A percentile compares a stretch with the other conserved stretches of the same genome.
These are phyloP conservation scores for Hydrozoanthus gracilis DNA, from an alignment of 92 coral and sea anemone species.

Conservation along the genomic window DNA sequence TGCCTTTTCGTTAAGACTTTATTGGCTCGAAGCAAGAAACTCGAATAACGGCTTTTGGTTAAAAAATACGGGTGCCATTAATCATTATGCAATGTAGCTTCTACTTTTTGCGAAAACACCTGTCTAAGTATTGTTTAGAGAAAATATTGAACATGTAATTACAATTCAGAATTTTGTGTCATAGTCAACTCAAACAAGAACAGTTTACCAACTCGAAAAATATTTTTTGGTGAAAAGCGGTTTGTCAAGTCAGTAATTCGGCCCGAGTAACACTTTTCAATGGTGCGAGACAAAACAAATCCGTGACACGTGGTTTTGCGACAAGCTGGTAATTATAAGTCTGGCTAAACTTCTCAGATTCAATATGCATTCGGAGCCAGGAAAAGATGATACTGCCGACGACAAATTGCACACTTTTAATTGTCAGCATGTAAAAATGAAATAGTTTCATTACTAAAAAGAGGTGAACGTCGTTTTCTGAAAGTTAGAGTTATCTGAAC, in stretches of 20 bases:
- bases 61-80: slow-evolving; percentile 21
- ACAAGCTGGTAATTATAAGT: neutral
- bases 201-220: too few species aligned
- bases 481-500: too few species aligned
- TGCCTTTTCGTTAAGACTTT: too few species aligned
- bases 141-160: neutral
- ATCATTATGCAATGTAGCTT: neutral
- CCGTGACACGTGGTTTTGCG: slow-evolving; percentile 32
- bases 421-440: too few species aligned
- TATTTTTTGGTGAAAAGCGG: too few species aligned
- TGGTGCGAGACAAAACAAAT: slow-evolving; percentile 33
- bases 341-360: too few species aligned
- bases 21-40: neutral
- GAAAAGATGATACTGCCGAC: too few species aligned
- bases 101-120: neutral
- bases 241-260: neutral
- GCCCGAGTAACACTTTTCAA: slow-evolving; percentile 3
- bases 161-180: neutral
- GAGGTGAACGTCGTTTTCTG: too few species aligned
- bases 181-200: neutral
- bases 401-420: too few species aligned
- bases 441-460: too few species aligned
- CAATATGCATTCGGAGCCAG: too few species aligned
- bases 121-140: neutral
- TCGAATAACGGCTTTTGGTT: neutral